A percentile compares a stretch with the other conserved stretches of the same genome.
Evolutionary conservation across 2,888 invertebrate species (phyloP).

Genomic region (Sipunculus nudus): DNA sequence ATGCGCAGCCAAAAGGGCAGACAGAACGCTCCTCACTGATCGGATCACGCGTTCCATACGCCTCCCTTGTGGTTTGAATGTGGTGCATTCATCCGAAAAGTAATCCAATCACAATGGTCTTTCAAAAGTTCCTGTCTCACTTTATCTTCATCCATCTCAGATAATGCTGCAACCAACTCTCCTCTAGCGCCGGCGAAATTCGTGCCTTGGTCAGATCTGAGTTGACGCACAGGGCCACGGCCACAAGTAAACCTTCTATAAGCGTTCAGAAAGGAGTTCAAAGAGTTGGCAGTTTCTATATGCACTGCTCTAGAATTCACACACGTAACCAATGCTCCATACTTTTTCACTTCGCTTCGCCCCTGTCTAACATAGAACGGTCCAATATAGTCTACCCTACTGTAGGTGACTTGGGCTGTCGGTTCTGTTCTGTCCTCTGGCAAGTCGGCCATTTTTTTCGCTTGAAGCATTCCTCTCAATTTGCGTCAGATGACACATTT

Average conservation of each 20-base stretch:
- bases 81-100: conserved; percentile 35
- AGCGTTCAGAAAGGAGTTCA: conserved; percentile 13
- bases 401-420: conserved; percentile 15
- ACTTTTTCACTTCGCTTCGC: conserved; percentile 4
- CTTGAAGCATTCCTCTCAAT: background rate
- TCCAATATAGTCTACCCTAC: conserved; percentile 15
- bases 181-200: conserved; percentile 36
- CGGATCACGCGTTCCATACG: conserved; percentile 43
- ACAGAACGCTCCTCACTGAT: conserved; percentile 33
- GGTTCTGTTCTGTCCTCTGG: conserved; percentile 12
- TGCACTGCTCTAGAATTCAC: conserved; percentile 42
- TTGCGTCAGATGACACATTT: conserved; percentile 16
- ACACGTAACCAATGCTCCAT: conserved; percentile 11
- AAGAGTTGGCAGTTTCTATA: conserved; percentile 30
- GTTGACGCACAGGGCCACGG: conserved; percentile 7
- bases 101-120: conserved; percentile 21
- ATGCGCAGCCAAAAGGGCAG: conserved; percentile 22
- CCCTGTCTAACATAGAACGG: conserved; percentile 11
- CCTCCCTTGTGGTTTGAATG: conserved; percentile 43
- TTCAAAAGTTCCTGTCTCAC: conserved; percentile 15
- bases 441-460: conserved; percentile 31
- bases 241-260: no score
- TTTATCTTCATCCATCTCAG: conserved; percentile 17
- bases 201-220: conserved; percentile 12
- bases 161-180: conserved; percentile 22